Evolutionary conservation across 2,888 invertebrate genomes (phyloP).

Genomic region (Embidobia sp.): DNA sequence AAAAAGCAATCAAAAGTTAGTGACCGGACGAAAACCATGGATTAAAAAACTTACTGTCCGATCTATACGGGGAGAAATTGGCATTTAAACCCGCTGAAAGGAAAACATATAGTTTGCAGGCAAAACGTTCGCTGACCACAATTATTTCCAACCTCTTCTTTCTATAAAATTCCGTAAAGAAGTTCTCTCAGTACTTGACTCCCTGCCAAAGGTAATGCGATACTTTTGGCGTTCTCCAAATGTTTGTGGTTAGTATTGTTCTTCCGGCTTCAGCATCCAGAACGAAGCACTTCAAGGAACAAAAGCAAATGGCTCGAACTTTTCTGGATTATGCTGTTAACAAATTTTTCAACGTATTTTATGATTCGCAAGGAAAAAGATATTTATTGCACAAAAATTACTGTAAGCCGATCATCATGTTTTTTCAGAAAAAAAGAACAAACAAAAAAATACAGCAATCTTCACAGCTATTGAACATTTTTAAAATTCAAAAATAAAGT

Average conservation of each 20-base stretch:
- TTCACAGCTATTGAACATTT: too few relatives aligned
- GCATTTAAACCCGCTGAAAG: too few relatives aligned
- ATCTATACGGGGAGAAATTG: too few relatives aligned
- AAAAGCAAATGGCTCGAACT: constrained; percentile 43
- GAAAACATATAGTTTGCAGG: constrained; percentile 7
- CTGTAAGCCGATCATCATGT: too few relatives aligned
- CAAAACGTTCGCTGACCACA: constrained; percentile 45
- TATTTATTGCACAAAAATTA: constrained; percentile 3
- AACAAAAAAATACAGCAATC: too few relatives aligned
- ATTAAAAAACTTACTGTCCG: too few relatives aligned
- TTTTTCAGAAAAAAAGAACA: too few relatives aligned
- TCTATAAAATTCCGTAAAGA: constrained; percentile 49
- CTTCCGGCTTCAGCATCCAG: constrained; percentile 55
- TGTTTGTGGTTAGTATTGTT: constrained; percentile 56
- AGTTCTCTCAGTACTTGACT: constrained; percentile 61
- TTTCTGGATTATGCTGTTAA: constrained; percentile 29
- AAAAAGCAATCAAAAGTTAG: too few relatives aligned
- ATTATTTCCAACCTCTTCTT: constrained; percentile 52
- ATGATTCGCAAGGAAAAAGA: not conserved
- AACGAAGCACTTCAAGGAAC: constrained; percentile 40
- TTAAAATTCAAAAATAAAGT: too few relatives aligned
- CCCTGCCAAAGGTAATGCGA: constrained; percentile 68
- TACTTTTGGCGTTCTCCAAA: constrained; percentile 66
- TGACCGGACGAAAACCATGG: too few relatives aligned
- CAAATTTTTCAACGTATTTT: constrained; percentile 22